Base-by-base conservation (phyloP, 2,113 vertebrate genomes). In the Pontoporia blainvillei region DNA sequence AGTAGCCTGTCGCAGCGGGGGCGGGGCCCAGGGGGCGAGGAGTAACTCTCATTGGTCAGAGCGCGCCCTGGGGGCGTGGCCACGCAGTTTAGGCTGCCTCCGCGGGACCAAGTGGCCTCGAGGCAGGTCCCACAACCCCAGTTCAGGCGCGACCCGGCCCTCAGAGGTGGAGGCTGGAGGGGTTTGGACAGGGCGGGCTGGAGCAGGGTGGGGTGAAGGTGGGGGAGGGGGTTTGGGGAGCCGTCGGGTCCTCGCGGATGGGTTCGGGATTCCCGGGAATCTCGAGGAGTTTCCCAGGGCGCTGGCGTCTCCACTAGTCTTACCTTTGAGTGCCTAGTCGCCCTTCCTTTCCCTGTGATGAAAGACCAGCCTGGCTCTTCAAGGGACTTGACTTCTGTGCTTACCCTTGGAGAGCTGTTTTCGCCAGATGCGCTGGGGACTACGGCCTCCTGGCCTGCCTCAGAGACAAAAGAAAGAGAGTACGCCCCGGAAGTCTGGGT, bases 1-100 rank as follows among this genome's bases (percentile, higher is more conserved):
- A 52, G 0, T 31, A 0, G 0, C 0, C 0, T 8, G 86, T 3
- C 0, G 6, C 4, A 0, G 29, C 0, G 15, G 49, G 84, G 85
- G 84, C 61, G 69, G 46, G 39, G 61, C n/a, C 52, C 14, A 34
- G 10, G 34, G 20, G 6, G 21, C 5, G 6, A 14, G 11, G 31
- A 0, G 2, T 66, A 52, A 2, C 36, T 23, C 44, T 41, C n/a
- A 97, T 96, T 95, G 97, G 97, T 36, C 52, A 41, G 59, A 59
- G 54, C 2, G 2, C 17, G 1, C 6, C 18, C 54, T 6, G 9
- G 93, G 86, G 97, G 91, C 49, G 83, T 75, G 57, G 76, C 76
- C 9, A 20, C 41, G 20, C 66, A 71, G 95, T 69, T 25, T 6
- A 6, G 29, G 29, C 10, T 1, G 10, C 59, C 1, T 61, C 25